Base-by-base conservation (phyloP, 2,888 invertebrate species). In the Cephus pulcher region DNA sequence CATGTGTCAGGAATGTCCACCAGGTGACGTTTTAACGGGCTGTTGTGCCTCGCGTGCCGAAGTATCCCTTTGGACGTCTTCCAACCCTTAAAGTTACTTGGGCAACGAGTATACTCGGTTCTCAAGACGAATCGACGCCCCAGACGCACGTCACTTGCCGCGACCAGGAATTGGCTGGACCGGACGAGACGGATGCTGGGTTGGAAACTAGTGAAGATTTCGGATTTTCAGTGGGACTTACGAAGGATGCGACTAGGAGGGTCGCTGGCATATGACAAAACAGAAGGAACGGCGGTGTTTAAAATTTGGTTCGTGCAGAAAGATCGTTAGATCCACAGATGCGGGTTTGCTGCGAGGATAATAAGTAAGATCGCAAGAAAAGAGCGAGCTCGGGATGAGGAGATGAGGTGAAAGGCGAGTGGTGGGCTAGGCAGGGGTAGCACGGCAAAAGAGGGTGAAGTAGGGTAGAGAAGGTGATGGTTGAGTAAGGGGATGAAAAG, bases 1-100 rank as follows among this genome's bases (percentile, higher is more conserved):
- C 86, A 90, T 88, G 88, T 87, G 89, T 84, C 86, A 85, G 81
- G 88, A 89, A 90, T 89, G 90, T 89, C 90, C 90, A 88, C 85
- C 86, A 85, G 87, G 89, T 89, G 90, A 90, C 90, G 89, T 88
- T 86, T 87, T 85, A 86, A 88, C 89, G 86, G 88, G 88, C 82
- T 83, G 84, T 87, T 85, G 82, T 74, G 56, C 74, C 81, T 80
- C 82, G 82, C 85, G 84, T 83, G 85, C 85, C 85, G 74, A 79
- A 80, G 75, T 80, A 85, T 83, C 86, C 87, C 86, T 81, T 76
- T 80, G 85, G 84, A 73, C 78, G 76, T 79, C 81, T 75, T 75
- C 37, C 78, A 74, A 76, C 74, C 78, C 82, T 79, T 77, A 74
- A 77, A 80, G 81, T 77, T 79, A 82, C 82, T 75, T 56, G 56